These are phyloP conservation scores for Neoitamus cyanurus DNA, from an alignment of 2,888 invertebrate genomes.

Conservation along the genomic window DNA sequence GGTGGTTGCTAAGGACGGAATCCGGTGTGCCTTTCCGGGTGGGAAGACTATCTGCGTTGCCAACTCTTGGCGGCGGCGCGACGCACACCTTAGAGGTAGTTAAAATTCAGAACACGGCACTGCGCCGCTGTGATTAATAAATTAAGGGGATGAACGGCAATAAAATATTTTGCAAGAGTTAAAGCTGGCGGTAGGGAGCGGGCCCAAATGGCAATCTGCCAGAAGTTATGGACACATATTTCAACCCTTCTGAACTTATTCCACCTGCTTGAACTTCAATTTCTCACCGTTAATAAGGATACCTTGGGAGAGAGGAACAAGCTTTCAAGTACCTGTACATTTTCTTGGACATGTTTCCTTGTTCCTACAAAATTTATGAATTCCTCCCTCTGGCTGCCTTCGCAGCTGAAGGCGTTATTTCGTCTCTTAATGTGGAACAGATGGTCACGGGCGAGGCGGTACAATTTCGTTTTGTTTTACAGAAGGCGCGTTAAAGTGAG, in stretches of 20 bases:
- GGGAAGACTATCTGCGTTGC: not conserved
- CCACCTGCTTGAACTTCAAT: constrained; percentile 5
- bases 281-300: not conserved
- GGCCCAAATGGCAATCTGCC: not conserved
- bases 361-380: constrained; percentile 28
- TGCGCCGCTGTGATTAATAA: not conserved
- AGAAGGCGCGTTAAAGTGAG: not conserved
- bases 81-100: not conserved
- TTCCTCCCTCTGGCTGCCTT: not conserved
- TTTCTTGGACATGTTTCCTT: constrained; percentile 34
- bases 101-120: not conserved
- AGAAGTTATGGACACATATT: constrained; percentile 22
- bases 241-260: constrained; percentile 7
- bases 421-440: constrained; percentile 41
- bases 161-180: not conserved
- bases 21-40: not conserved
- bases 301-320: not conserved
- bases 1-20: not conserved
- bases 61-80: not conserved
- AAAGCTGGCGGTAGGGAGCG: not conserved
- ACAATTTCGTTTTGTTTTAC: constrained; percentile 2
- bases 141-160: not conserved
- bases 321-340: not conserved
- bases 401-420: constrained; percentile 25
- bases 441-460: constrained; percentile 9